Percentiles rank a stretch among this genome's conserved stretches.
Evolutionary conservation across 1,140 invertebrate species (phyloP).

Genomic region (Plutomurus gul): DNA sequence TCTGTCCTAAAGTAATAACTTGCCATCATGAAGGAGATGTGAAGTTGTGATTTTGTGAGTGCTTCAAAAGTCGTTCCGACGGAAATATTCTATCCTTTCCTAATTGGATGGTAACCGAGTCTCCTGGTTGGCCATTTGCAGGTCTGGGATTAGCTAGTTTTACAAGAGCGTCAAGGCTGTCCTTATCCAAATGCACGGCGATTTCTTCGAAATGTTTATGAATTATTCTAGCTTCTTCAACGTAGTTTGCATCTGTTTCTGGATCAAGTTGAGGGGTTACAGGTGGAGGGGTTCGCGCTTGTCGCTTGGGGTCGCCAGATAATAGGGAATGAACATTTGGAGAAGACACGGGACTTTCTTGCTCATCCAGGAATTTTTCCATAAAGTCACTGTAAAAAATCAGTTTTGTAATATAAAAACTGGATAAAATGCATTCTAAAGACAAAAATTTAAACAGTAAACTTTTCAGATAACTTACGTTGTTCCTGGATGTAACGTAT

Average conservation of each 20-base stretch:
- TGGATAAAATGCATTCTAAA: conserved; percentile 1
- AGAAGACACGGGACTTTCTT: conserved; percentile 66
- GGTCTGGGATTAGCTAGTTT: conserved; percentile 44
- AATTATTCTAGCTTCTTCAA: conserved; percentile 42
- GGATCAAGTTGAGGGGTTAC: conserved; percentile 61
- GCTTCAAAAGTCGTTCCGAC: not conserved
- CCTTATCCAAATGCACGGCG: conserved; percentile 51
- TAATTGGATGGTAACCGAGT: not conserved
- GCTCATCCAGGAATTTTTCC: conserved; percentile 82
- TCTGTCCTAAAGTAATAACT: no score
- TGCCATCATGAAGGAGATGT: not conserved
- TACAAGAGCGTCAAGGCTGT: conserved; percentile 53
- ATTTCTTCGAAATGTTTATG: conserved; percentile 54
- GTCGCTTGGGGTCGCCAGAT: conserved; percentile 67
- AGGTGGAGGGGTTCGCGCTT: conserved; percentile 57
- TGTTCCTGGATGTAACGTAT: conserved; percentile 78
- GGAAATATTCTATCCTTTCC: not conserved
- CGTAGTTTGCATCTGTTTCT: conserved; percentile 59
- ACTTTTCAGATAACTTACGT: conserved; percentile 59
- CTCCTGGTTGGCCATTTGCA: not conserved
- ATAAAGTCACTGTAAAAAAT: conserved; percentile 72
- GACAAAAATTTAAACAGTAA: not conserved
- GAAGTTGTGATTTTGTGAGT: not conserved
- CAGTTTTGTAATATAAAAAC: no score
- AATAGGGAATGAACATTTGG: conserved; percentile 68